Percentiles rank a stretch among this genome's conserved stretches.
Conservation (phyloP, 1,140 invertebrate genomes). For the Oncopeltus fasciatus region DNA sequence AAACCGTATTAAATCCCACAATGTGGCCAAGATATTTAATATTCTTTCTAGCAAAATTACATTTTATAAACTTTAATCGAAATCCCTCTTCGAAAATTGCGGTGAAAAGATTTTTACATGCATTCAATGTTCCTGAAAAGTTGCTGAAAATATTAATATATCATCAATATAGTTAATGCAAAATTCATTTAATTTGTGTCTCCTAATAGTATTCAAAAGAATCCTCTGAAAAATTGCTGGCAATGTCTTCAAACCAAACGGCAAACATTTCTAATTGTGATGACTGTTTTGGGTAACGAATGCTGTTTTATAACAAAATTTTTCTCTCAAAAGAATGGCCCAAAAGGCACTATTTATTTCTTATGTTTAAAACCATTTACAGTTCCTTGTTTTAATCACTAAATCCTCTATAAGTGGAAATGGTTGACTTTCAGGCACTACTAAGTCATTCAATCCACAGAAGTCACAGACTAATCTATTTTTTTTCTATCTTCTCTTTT, state of each 20-base stretch:
- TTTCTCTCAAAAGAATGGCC: conserved; percentile 21
- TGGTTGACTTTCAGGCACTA: too few species aligned
- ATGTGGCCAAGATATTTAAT: too few species aligned
- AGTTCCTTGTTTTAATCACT: conserved; percentile 15
- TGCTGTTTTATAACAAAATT: conserved; percentile 22
- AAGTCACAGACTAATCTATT: conserved; percentile 20
- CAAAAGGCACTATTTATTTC: conserved; percentile 25
- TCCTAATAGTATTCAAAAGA: conserved; percentile 29
- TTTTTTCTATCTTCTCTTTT: conserved; percentile 18
- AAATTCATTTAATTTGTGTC: conserved; percentile 31
- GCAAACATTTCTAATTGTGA: conserved; percentile 21
- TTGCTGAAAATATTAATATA: conserved; percentile 24
- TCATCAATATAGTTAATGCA: conserved; percentile 31
- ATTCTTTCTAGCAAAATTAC: conserved; percentile 26
- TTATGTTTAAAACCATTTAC: conserved; percentile 20
- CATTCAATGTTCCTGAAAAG: conserved; percentile 22
- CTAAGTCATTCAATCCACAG: conserved; percentile 17
- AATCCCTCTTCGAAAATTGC: conserved; percentile 26
- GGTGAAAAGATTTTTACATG: conserved; percentile 16
- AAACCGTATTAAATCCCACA: too few species aligned
- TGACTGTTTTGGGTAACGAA: conserved; percentile 23
- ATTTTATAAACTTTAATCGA: conserved; percentile 28
- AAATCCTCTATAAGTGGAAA: conserved; percentile 22
- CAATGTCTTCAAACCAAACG: conserved; percentile 21
- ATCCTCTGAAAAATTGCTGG: conserved; percentile 30